Evolutionary conservation across 2,888 invertebrate species (phyloP), one percentile per base, ranked within the genome.

Genomic region (Orthosia cruda): DNA sequence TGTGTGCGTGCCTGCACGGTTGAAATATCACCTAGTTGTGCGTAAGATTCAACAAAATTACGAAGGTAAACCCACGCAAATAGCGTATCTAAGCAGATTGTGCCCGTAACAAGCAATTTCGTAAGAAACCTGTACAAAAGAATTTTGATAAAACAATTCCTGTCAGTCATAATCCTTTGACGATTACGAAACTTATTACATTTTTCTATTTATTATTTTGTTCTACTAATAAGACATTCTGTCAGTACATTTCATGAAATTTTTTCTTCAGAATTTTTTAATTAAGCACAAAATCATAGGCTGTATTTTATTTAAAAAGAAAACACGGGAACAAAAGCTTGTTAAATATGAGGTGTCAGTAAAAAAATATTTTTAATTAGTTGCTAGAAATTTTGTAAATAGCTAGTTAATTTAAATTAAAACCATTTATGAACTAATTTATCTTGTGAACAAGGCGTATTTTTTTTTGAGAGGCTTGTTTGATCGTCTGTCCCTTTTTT

Each of bases 131-230:
- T 67, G 57, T 11, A 52, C 45, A 58, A 49, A 69, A 64, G 23
- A 63, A 57, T 70, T 63, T 77, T 77, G 47, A 64, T 80, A 45
- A 74, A 77, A 77, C 66, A 81, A 70, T 73, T 67, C 54, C 59
- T 67, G 58, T 57, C 78, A 55, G 57, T 67, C 58, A 74, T 78
- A 67, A 81, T 82, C 82, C 67, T 71, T 79, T 75, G 68, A 55
- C 68, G 62, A 65, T 32, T 52, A 69, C 52, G 32, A 70, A 71
- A 65, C 69, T 75, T 81, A 82, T 75, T 79, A 65, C 7, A 69
- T 71, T 79, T 79, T 75, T 66, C 32, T 63, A 54, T 57, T 47
- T 71, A 69, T 78, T 61, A 61, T 45, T 45, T 74, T 54, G 32
- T 59, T 64, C 13, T 32, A 47, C 54, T 71, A 74, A 69, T 67